Evolutionary conservation across 1,140 invertebrate genomes (phyloP), one percentile per base, ranked within the genome.

Genomic region (Telenomus remus): DNA sequence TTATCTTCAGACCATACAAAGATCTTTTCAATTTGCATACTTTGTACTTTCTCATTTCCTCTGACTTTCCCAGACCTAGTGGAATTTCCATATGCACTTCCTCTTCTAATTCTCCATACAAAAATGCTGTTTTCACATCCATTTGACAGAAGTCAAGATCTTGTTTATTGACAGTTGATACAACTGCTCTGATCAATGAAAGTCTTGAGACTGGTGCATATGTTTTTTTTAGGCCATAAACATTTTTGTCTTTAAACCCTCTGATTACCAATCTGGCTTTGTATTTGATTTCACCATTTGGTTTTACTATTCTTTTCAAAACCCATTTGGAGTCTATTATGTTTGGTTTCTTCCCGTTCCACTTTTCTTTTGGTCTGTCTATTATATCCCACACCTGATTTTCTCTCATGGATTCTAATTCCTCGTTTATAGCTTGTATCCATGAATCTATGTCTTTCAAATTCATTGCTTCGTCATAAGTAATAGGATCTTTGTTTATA

Each of bases 201-300:
- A 44, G 12, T 13, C 43, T 14, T 2, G 43, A 44, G 1, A 44
- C 12, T 11, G 43, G 43, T 2, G 43, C 43, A 13, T 44, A 44
- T 13, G 43, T 44, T 12, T 44, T 12, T 44, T 44, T 44, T 44
- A 13, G n/a, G 3, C 8, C 43, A 44, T 44, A 44, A 13, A 13
- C 12, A 1, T 8, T 44, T 13, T 44, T 44, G n/a, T 44, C 43
- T 13, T 44, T 44, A 8, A 44, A 44, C 4, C 43, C 43, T 44
- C 43, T 44, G 13, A 44, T 44, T 44, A 44, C 43, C 43, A 44
- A 13, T 44, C 43, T 44, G 8, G 43, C 43, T 44, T 44, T 44
- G 8, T 12, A 44, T 44, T 12, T 12, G 4, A 14, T 13, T 13
- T 4, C 1, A 2, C 43, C 6, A 44, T 44, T 12, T 44, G 7